A percentile compares a stretch with the other conserved stretches of the same genome.
These are phyloP conservation scores for Pediacus dermestoides DNA, from an alignment of 2,888 invertebrate genomes.

Conservation along the genomic window DNA sequence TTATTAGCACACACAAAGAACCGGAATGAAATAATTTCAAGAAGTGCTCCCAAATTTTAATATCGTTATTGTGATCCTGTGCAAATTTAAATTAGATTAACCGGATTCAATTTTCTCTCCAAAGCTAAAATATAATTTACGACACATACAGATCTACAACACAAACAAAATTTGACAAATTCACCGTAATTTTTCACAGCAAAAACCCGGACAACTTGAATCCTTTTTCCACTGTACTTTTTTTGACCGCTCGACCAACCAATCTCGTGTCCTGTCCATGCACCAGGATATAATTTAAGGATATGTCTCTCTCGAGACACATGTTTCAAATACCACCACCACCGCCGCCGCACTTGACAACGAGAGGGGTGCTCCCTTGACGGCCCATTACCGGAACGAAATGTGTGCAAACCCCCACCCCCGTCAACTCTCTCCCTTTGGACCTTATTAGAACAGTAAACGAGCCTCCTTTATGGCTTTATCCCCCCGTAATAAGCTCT, in stretches of 20 bases:
- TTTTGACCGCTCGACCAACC: conserved; percentile 22
- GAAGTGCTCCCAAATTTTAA: no score
- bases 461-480: conserved; percentile 5
- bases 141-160: no score
- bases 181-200: conserved; percentile 4
- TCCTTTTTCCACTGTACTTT: conserved; percentile 9
- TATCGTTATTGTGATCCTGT: no score
- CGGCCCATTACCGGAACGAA: conserved; percentile 23
- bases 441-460: conserved; percentile 11
- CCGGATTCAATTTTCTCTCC: no score
- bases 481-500: conserved; percentile 13
- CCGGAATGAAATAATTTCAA: no score
- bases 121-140: no score
- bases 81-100: no score
- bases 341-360: conserved; percentile 14
- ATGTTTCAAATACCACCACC: conserved; percentile 23
- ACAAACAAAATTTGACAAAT: conserved; percentile 11
- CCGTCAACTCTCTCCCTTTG: no score
- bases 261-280: conserved; percentile 21
- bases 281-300: conserved; percentile 26
- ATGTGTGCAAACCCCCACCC: no score
- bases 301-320: conserved; percentile 21
- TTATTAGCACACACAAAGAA: no score
- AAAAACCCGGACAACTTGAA: conserved; percentile 7
- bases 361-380: conserved; percentile 18